A percentile compares a stretch with the other conserved stretches of the same genome.
Evolutionary conservation across 1,140 invertebrate species (phyloP).

Genomic region (Musca domestica): DNA sequence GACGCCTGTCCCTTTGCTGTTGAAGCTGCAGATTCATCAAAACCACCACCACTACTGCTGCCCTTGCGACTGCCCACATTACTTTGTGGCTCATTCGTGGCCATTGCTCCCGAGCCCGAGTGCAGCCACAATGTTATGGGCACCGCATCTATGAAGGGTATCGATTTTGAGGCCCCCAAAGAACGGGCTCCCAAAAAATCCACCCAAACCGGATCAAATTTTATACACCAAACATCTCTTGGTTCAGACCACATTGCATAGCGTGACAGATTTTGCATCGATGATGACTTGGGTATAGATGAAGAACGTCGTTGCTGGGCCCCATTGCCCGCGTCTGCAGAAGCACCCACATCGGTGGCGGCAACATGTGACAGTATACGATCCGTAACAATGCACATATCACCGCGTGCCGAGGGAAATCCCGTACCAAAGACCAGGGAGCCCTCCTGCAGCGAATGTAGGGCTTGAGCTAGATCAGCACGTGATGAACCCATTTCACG

Average conservation of each 20-base stretch:
- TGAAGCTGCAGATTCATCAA: slow-evolving; percentile 2
- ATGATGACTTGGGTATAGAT: slow-evolving; percentile 38
- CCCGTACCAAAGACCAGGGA: slow-evolving; percentile 70
- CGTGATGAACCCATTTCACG: slow-evolving; percentile 69
- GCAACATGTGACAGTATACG: slow-evolving; percentile 72
- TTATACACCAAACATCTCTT: slow-evolving; percentile 83
- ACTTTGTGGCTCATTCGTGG: slow-evolving; percentile 1
- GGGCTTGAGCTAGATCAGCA: slow-evolving; percentile 69
- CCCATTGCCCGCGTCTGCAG: neutral
- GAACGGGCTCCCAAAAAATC: slow-evolving; percentile 84
- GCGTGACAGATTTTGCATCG: slow-evolving; percentile 53
- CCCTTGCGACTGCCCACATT: slow-evolving; percentile 3
- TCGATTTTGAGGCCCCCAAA: slow-evolving; percentile 68
- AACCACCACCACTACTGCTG: neutral
- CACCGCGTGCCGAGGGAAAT: slow-evolving; percentile 68
- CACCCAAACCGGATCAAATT: slow-evolving; percentile 86
- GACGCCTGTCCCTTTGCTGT: neutral
- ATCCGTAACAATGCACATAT: slow-evolving; percentile 69
- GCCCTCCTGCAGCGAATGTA: slow-evolving; percentile 71
- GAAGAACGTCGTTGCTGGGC: slow-evolving; percentile 8
- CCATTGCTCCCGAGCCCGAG: slow-evolving; percentile 37
- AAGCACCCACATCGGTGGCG: slow-evolving; percentile 42
- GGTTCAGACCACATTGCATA: slow-evolving; percentile 80
- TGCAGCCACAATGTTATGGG: slow-evolving; percentile 80
- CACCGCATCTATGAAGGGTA: slow-evolving; percentile 87